phyloP scores from a whole-genome alignment of 2,113 vertebrate species.

The Poeciliopsis prolifica region DNA sequence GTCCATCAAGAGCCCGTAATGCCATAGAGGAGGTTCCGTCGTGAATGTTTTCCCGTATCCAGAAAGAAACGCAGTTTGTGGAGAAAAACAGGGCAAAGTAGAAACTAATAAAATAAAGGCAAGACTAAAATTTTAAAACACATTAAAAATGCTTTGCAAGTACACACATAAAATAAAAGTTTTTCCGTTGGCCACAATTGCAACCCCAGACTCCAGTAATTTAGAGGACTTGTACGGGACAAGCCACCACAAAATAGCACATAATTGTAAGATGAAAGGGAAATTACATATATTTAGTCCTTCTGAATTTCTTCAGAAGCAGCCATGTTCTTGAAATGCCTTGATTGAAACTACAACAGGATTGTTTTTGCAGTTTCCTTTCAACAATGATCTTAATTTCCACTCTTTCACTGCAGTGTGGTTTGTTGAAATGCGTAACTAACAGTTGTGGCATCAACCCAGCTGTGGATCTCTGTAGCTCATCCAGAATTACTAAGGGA shows the following conservation, averaged over 20 bases:
- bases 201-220: no score
- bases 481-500: not conserved
- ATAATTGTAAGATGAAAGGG: no score
- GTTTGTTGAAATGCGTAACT: no score
- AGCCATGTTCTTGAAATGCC: no score
- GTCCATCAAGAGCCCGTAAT: not conserved
- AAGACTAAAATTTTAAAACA: not conserved
- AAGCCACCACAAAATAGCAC: no score
- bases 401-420: not conserved
- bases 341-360: not conserved
- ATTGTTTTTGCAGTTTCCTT: not conserved
- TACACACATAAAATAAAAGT: no score
- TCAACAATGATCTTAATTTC: not conserved
- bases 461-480: not conserved
- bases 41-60: not conserved
- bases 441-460: not conserved
- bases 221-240: no score
- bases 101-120: not conserved
- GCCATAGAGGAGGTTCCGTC: not conserved
- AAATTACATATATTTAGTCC: no score
- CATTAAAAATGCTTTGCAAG: no score
- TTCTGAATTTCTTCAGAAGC: no score
- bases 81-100: not conserved
- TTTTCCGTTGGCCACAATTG: no score
- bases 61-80: not conserved